Evolutionary conservation across 2,888 invertebrate genomes (phyloP).

Genomic region (Lasioglossum oenotherae): DNA sequence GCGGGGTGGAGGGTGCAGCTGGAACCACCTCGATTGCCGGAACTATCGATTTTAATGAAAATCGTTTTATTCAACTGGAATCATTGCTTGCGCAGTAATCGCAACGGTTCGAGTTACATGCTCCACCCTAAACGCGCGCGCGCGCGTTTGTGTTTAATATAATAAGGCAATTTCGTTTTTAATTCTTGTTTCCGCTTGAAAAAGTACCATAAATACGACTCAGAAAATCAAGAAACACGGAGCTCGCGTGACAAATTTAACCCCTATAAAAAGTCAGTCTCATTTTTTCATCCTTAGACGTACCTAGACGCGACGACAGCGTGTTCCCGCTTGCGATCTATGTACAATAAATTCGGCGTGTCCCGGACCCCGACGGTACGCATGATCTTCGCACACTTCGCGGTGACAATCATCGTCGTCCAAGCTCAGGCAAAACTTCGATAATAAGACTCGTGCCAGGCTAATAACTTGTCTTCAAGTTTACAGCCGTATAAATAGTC

Average conservation of each 20-base stretch:
- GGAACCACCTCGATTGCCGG: not conserved
- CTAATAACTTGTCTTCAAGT: not conserved
- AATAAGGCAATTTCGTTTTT: constrained; percentile 28
- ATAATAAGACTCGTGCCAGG: not conserved
- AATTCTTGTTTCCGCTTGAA: constrained; percentile 6
- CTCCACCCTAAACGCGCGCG: not conserved
- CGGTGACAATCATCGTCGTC: not conserved
- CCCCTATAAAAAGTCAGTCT: constrained; percentile 81
- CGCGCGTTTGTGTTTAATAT: constrained; percentile 15
- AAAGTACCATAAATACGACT: constrained; percentile 23
- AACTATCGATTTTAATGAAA: not conserved
- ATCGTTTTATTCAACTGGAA: not conserved
- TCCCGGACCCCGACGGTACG: constrained; percentile 52
- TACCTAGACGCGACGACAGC: constrained; percentile 54
- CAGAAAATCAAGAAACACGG: constrained; percentile 17
- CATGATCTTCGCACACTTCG: not conserved
- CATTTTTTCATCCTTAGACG: constrained; percentile 74
- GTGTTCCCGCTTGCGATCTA: constrained; percentile 52
- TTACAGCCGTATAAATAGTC: not conserved
- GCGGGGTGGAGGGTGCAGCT: not conserved
- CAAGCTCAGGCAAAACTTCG: not conserved
- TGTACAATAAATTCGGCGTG: constrained; percentile 45
- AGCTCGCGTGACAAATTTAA: constrained; percentile 65
- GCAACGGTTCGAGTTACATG: not conserved
- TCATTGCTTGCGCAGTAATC: not conserved